Evolutionary conservation across 2,888 invertebrate species (phyloP), one percentile per base, ranked within the genome.

Genomic region (Sarcophaga subvicina): DNA sequence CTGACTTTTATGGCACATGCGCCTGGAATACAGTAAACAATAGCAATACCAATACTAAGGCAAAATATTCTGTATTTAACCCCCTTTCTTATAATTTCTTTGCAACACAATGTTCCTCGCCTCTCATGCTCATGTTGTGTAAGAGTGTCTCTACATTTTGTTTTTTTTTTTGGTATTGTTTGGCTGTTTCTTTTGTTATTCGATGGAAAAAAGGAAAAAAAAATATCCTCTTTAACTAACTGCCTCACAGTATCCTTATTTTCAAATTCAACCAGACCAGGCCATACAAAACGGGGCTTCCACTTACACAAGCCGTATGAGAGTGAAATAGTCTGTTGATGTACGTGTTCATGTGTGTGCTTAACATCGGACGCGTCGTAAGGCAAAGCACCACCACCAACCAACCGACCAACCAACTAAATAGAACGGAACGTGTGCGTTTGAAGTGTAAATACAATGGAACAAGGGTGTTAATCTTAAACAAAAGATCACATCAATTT

Each of bases 401-500:
- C 37, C 25, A 25, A 37, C 37, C 25, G 3, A 37, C 37, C 37
- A 37, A 37, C 37, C 37, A 37, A 37, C 37, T 37, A 37, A 37
- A n/a, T 60, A 72, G 17, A 70, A 70, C 45, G 49, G 17, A 80
- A 60, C 59, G 75, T 70, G 64, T 82, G 75, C 67, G 66, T 73
- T 80, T 76, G 47, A 25, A 70, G 37, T 71, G 12, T 12, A 54
- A 54, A 54, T 54, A 54, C 4, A 54, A 54, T 14, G 27, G 76
- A 84, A 84, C 86, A 87, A 83, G 86, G 86, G 86, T 87, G 86
- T 81, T 81, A 87, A 87, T 87, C 81, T 87, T 45, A 54, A 83
- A 84, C 84, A 84, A 84, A 86, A 87, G 83, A 87, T 87, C 83
- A 83, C 83, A 87, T 78, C 77, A 79, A 79, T 83, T 80, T 83